Evolutionary conservation across 2,888 invertebrate species (phyloP), one percentile per base, ranked within the genome.

Genomic region (Aspidapion aeneum): DNA sequence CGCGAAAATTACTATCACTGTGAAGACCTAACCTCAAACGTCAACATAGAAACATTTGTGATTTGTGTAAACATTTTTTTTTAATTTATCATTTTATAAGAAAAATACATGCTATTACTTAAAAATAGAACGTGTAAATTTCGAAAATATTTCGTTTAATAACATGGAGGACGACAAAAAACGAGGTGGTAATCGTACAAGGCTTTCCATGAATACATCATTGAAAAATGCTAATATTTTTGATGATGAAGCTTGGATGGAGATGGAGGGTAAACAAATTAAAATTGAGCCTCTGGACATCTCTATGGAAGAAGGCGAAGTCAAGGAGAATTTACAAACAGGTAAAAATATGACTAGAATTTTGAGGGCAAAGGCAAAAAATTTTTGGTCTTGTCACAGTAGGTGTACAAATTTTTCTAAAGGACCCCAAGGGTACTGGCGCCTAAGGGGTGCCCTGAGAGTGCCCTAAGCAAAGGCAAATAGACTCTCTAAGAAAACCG

Each of bases 221-320:
- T 65, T 77, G 19, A 75, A 70, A 69, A 68, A 75, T 64, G 77
- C 77, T 1, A 69, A 71, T 60, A 77, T 77, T 59, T 77, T 77
- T 65, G 76, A 76, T 56, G 76, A 77, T 56, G 76, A 74, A 58
- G 74, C 72, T 3, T 72, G 71, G 71, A 72, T 72, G 21, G 65
- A 65, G 58, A 22, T 59, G 56, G 52, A 65, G 54, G 60, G 63
- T 48, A 49, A 50, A 17, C 58, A 59, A n/a, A 63, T 50, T 21
- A 61, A 60, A 57, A 49, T n/a, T 18, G 60, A 52, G 20, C 1
- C 2, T 7, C 3, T 35, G 35, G 54, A 52, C 17, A 16, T 18
- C 7, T 7, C 54, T 7, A 7, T 52, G 54, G 54, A 52, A 52
- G 56, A 56, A 12, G 19, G n/a, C 3, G 19, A 56, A 20, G n/a